phyloP scores from a whole-genome alignment of 2,113 vertebrate species.

The crab-eating macaque (Macaca fascicularis) region T2T-MFA8v1.1 NC_088384.1:106166001-106166500 shows the following conservation, averaged over 20 bases:
- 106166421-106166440: no score
- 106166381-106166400: no score
- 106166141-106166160: not conserved
- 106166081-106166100: not conserved
- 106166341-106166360: no score
- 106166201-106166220: not conserved
- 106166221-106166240: not conserved
- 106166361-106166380: no score
- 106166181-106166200: not conserved
- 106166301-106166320: not conserved
- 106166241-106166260: not conserved
- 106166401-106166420: no score
- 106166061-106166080: not conserved
- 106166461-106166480: no score
- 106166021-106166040: not conserved
- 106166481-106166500: no score
- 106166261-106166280: fast-evolving
- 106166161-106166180: not conserved
- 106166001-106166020: not conserved
- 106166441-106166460: no score
- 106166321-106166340: no score
- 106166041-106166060: not conserved
- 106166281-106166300: no score
- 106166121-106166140: not conserved
- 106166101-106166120: no score